A percentile compares a stretch with the other conserved stretches of the same genome.
These are phyloP conservation scores for Hippoglossus stenolepis DNA, from an alignment of 2,113 vertebrate species.

Conservation along the genomic window DNA sequence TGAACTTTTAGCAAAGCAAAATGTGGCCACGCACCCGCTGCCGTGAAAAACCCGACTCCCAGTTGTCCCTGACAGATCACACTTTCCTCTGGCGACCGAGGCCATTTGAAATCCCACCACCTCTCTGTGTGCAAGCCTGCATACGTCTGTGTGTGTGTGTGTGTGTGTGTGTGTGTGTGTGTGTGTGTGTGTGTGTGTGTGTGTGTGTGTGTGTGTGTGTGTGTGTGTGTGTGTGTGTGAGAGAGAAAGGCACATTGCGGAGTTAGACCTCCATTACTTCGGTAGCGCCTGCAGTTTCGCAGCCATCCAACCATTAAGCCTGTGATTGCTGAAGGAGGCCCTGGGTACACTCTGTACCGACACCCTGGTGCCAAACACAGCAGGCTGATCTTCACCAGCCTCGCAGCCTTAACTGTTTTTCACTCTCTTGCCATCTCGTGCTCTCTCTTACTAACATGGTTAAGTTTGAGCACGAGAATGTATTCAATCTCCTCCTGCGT, in stretches of 20 bases:
- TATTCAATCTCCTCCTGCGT: not conserved
- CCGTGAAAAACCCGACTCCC: not conserved
- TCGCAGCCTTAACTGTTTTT: not conserved
- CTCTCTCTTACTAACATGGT: no score
- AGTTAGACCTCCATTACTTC: slow-evolving; percentile 46
- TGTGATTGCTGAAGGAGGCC: slow-evolving; percentile 52
- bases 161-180: no score
- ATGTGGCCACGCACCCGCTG: not conserved
- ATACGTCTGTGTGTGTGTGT: not conserved
- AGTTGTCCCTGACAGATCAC: slow-evolving; percentile 18
- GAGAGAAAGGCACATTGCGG: slow-evolving; percentile 6
- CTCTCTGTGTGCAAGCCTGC: not conserved
- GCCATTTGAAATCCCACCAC: not conserved
- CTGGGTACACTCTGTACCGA: slow-evolving; percentile 45
- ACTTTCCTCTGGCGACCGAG: slow-evolving; percentile 7
- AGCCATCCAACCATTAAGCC: slow-evolving; percentile 61
- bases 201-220: not conserved
- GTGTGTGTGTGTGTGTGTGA: no score
- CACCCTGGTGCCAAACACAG: slow-evolving; percentile 42
- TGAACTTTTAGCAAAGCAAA: not conserved
- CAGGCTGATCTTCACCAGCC: slow-evolving; percentile 31
- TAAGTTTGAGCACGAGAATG: no score
- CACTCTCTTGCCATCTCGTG: no score
- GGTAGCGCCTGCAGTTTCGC: slow-evolving; percentile 42
- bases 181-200: no score